These are phyloP conservation scores for Drosophila colorata DNA, from an alignment of 2,888 invertebrate species.

Conservation along the genomic window DNA sequence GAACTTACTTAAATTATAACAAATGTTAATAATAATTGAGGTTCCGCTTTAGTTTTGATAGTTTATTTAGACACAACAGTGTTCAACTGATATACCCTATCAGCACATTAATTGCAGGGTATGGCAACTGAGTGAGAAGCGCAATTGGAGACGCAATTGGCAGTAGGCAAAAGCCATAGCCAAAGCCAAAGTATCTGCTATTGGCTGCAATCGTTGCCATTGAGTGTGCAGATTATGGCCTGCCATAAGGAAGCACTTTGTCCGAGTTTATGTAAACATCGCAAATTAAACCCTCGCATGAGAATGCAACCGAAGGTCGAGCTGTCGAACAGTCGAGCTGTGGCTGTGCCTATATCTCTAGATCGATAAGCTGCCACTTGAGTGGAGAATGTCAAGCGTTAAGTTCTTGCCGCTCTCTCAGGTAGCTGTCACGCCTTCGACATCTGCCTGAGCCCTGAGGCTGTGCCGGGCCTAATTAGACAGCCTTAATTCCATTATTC, in stretches of 20 bases:
- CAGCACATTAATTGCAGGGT: background rate
- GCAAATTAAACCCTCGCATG: constrained; percentile 39
- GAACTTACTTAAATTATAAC: no score
- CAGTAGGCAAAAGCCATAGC: background rate
- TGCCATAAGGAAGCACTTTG: constrained; percentile 69
- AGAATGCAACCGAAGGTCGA: constrained; percentile 16
- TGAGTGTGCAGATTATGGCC: constrained; percentile 63
- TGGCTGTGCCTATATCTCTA: constrained; percentile 10
- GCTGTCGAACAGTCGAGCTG: constrained; percentile 11
- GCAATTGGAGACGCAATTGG: constrained; percentile 11
- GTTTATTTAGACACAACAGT: no score
- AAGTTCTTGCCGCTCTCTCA: background rate
- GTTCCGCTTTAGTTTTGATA: no score
- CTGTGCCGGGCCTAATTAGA: constrained; percentile 42
- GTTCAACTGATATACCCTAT: background rate
- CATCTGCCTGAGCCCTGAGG: constrained; percentile 36
- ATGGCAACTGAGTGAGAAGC: constrained; percentile 1
- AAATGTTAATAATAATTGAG: no score
- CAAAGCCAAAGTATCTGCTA: constrained; percentile 35
- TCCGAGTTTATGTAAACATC: constrained; percentile 69
- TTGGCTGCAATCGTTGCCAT: constrained; percentile 56
- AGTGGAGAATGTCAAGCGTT: background rate
- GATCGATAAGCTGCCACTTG: constrained; percentile 28
- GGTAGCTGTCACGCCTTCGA: constrained; percentile 20
- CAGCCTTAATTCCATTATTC: constrained; percentile 10